Evolutionary conservation across 2,888 invertebrate genomes (phyloP).

Genomic region (Bhutanitis thaidina): DNA sequence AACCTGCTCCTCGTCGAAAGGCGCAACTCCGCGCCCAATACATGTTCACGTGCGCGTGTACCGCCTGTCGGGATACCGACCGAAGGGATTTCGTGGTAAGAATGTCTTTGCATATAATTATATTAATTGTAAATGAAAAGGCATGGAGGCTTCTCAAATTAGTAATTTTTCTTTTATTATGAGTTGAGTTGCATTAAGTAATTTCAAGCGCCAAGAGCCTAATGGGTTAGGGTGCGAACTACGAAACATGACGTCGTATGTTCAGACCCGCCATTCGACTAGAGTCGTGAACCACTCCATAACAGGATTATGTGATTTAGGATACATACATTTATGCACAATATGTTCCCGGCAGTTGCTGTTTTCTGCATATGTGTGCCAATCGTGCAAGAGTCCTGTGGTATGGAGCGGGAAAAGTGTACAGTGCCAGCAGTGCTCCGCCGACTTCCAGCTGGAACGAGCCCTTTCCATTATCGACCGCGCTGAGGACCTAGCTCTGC

Average conservation of each 20-base stretch:
- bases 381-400: slow-evolving; percentile 63
- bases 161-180: no score
- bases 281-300: no score
- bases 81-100: slow-evolving; percentile 56
- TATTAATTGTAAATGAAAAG: no score
- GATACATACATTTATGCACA: no score
- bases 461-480: slow-evolving; percentile 43
- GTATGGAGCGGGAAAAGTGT: slow-evolving; percentile 36
- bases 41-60: slow-evolving; percentile 88
- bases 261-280: no score
- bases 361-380: slow-evolving; percentile 65
- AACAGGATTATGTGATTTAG: no score
- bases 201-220: no score
- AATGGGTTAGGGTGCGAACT: no score
- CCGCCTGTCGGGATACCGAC: slow-evolving; percentile 78
- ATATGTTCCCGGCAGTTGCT: slow-evolving; percentile 36
- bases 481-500: slow-evolving; percentile 46
- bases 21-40: slow-evolving; percentile 84
- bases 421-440: slow-evolving; percentile 52
- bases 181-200: no score
- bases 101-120: slow-evolving; percentile 6
- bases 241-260: no score
- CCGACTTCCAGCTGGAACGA: slow-evolving; percentile 44
- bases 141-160: no score
- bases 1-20: slow-evolving; percentile 80